Conservation (phyloP, 2,113 vertebrate genomes). For the Vimba vimba region DNA sequence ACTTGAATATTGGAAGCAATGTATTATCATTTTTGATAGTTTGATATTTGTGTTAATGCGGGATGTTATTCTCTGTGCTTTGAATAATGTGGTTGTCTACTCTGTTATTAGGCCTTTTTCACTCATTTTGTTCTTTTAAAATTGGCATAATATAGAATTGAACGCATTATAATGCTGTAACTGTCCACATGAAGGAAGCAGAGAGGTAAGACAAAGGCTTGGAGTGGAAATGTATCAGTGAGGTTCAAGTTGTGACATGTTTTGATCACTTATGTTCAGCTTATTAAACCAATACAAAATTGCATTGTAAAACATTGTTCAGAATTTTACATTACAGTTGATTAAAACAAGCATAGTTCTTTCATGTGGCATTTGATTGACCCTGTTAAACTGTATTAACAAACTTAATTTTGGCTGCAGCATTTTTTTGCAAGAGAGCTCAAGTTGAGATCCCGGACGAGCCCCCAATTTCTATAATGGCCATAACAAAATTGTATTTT, state of each 20-base stretch:
- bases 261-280: not conserved
- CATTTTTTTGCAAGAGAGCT: not conserved
- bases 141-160: not conserved
- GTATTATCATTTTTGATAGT: not conserved
- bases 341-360: not conserved
- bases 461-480: not conserved
- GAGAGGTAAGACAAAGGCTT: not conserved
- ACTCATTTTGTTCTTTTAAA: not conserved
- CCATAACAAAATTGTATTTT: not conserved
- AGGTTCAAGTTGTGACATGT: slow-evolving; percentile 2
- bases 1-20: slow-evolving; percentile 16
- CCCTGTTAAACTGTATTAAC: not conserved
- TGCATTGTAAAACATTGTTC: not conserved
- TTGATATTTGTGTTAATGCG: not conserved
- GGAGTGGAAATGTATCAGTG: not conserved
- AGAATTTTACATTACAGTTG: not conserved
- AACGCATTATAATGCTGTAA: not conserved
- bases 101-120: not conserved
- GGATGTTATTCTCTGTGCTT: slow-evolving; percentile 2
- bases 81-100: not conserved
- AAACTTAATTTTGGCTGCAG: not conserved
- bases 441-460: not conserved
- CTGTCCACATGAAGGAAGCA: slow-evolving; percentile 35
- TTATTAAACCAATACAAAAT: not conserved
- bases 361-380: not conserved